phyloP scores from a whole-genome alignment of 2,888 invertebrate genomes.

The Eumerus sabulonum region DNA sequence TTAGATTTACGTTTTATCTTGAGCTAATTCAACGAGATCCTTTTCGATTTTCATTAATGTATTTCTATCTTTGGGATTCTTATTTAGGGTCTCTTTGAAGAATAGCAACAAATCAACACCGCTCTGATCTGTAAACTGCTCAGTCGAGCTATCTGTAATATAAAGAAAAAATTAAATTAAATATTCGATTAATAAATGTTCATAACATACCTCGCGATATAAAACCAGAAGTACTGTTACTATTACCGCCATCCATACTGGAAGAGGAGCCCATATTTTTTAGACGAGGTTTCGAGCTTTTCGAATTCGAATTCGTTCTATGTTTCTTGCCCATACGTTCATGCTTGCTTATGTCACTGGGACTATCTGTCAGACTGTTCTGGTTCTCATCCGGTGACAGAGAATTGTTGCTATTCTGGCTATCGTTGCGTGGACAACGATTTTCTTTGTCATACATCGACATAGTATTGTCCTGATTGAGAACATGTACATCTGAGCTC shows the following conservation, averaged over 20 bases:
- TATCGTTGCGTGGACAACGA: slow-evolving; percentile 74
- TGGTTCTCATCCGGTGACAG: slow-evolving; percentile 74
- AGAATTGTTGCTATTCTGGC: slow-evolving; percentile 73
- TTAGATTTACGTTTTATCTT: slow-evolving; percentile 89
- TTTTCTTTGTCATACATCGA: slow-evolving; percentile 74
- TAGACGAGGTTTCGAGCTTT: slow-evolving; percentile 78
- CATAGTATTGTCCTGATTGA: slow-evolving; percentile 48
- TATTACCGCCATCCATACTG: slow-evolving; percentile 80
- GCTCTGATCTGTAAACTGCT: slow-evolving; percentile 85
- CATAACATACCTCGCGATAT: slow-evolving; percentile 80
- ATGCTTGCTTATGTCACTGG: slow-evolving; percentile 70
- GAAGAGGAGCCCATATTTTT: slow-evolving; percentile 78
- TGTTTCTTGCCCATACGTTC: slow-evolving; percentile 77
- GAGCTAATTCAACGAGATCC: slow-evolving; percentile 90
- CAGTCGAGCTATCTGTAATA: slow-evolving; percentile 86
- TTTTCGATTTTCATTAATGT: slow-evolving; percentile 92
- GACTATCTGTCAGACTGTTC: slow-evolving; percentile 68
- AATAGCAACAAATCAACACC: slow-evolving; percentile 92
- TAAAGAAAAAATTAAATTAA: neutral
- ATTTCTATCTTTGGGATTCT: slow-evolving; percentile 92
- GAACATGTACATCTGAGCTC: slow-evolving; percentile 63
- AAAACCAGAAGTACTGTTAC: slow-evolving; percentile 80
- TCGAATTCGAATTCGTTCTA: slow-evolving; percentile 77
- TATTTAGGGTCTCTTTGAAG: slow-evolving; percentile 93
- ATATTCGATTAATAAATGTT: neutral